A percentile compares a stretch with the other conserved stretches of the same genome.
Evolutionary conservation across 30 jellyfish, hydroid and myxozoan genomes (phyloP).

Genomic region (Calvadosia cruxmelitensis): DNA sequence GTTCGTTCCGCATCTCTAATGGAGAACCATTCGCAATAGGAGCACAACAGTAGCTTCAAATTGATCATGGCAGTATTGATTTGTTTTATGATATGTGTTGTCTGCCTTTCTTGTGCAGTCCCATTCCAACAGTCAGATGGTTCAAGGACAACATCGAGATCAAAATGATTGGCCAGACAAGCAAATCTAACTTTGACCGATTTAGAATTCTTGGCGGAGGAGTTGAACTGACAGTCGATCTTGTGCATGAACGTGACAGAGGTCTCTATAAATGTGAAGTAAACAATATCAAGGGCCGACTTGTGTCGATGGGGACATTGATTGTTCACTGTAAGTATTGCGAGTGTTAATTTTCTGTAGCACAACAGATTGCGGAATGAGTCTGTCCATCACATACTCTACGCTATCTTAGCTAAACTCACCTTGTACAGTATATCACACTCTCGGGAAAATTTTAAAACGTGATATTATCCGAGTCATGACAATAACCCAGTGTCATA

Average conservation of each 20-base stretch:
- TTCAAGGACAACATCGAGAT: conserved; percentile 39
- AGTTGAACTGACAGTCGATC: conserved; percentile 37
- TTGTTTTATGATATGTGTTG: not conserved
- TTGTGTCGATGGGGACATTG: conserved; percentile 3
- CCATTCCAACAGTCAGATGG: conserved; percentile 48
- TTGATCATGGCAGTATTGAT: too few relatives aligned
- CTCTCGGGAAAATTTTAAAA: too few relatives aligned
- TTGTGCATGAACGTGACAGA: conserved; percentile 49
- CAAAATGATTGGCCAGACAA: not conserved
- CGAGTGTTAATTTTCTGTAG: not conserved
- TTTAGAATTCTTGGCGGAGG: conserved; percentile 27
- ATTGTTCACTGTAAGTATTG: conserved; percentile 37
- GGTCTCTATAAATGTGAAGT: conserved; percentile 33
- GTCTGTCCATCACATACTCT: too few relatives aligned
- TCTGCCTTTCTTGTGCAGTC: conserved; percentile 12
- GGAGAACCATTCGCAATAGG: too few relatives aligned
- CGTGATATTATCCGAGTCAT: too few relatives aligned
- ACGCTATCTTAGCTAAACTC: too few relatives aligned
- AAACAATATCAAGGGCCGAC: conserved; percentile 16
- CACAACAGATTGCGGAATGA: not conserved
- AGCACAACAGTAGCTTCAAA: too few relatives aligned
- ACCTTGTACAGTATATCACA: too few relatives aligned
- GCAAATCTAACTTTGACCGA: conserved; percentile 18
- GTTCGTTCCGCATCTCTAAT: too few relatives aligned
- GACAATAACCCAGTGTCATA: too few relatives aligned